Evolutionary conservation across 2,113 vertebrate genomes (phyloP).

Genomic region (Phoxinus phoxinus): DNA sequence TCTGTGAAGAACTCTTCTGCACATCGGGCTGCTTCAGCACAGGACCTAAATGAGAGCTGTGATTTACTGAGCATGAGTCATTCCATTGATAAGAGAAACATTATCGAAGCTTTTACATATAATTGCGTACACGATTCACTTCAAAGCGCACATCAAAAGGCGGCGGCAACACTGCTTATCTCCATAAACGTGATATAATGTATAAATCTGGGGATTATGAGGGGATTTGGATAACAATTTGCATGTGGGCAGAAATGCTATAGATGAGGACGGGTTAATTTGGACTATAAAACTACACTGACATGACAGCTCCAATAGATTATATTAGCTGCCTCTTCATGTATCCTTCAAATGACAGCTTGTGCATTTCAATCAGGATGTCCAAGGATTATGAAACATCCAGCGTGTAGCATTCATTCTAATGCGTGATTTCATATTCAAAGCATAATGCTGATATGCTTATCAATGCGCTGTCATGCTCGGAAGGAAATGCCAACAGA

Average conservation of each 20-base stretch:
- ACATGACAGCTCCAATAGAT: constrained; percentile 40
- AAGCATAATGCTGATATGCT: constrained; percentile 47
- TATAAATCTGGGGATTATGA: constrained; percentile 42
- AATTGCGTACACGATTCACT: constrained; percentile 19
- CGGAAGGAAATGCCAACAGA: constrained; percentile 32
- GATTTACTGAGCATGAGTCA: constrained; percentile 29
- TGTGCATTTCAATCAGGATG: constrained; percentile 48
- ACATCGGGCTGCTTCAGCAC: background rate
- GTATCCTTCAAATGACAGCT: constrained; percentile 42
- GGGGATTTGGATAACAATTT: constrained; percentile 44
- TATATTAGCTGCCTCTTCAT: constrained; percentile 48
- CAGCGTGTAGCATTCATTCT: constrained; percentile 41
- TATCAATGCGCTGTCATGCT: constrained; percentile 33
- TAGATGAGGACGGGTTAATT: constrained; percentile 38
- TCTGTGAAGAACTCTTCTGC: background rate
- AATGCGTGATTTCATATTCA: constrained; percentile 46
- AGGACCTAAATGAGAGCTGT: constrained; percentile 15
- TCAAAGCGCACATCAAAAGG: constrained; percentile 41
- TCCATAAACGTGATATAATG: constrained; percentile 33
- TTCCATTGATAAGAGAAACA: constrained; percentile 45
- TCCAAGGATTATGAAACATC: constrained; percentile 47
- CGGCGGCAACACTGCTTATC: constrained; percentile 40
- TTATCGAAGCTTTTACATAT: constrained; percentile 14
- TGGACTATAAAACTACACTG: constrained; percentile 44
- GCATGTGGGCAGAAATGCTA: constrained; percentile 31